These are phyloP conservation scores for Anticlea derivata DNA, from an alignment of 2,888 invertebrate genomes.

Conservation along the genomic window DNA sequence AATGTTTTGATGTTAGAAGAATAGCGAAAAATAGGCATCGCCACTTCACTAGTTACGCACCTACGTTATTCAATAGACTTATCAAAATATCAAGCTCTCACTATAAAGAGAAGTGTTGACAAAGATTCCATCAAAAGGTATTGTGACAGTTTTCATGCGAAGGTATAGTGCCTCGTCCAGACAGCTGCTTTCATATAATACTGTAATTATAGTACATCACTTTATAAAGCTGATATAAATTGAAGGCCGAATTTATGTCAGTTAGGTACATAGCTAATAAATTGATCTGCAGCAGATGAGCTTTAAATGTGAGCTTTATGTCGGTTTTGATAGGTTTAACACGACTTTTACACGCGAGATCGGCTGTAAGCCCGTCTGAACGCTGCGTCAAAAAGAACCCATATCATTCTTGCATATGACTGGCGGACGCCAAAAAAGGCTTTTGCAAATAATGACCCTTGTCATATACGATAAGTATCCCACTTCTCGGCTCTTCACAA, in stretches of 20 bases:
- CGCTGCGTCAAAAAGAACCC: constrained; percentile 46
- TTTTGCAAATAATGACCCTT: constrained; percentile 54
- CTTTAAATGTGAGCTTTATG: neutral
- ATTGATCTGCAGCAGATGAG: too few species aligned
- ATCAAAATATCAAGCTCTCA: neutral
- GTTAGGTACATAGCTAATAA: too few species aligned
- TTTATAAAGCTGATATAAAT: too few species aligned
- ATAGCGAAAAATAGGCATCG: neutral
- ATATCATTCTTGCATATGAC: constrained; percentile 54
- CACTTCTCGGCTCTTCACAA: constrained; percentile 25
- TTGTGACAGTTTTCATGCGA: neutral
- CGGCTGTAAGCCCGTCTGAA: neutral
- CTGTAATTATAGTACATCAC: too few species aligned
- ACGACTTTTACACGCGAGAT: neutral
- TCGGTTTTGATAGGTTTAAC: neutral
- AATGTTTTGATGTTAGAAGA: neutral
- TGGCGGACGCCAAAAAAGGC: constrained; percentile 51
- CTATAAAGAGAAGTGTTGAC: neutral
- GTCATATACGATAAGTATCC: constrained; percentile 41
- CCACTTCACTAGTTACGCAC: neutral
- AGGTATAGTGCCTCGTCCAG: neutral
- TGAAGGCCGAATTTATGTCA: too few species aligned
- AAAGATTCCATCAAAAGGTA: neutral
- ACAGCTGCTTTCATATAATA: neutral
- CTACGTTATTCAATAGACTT: neutral